A percentile compares a stretch with the other conserved stretches of the same genome.
These are phyloP conservation scores for Alaudala cheleensis DNA, from an alignment of 2,113 vertebrate species.

Conservation along the genomic window DNA sequence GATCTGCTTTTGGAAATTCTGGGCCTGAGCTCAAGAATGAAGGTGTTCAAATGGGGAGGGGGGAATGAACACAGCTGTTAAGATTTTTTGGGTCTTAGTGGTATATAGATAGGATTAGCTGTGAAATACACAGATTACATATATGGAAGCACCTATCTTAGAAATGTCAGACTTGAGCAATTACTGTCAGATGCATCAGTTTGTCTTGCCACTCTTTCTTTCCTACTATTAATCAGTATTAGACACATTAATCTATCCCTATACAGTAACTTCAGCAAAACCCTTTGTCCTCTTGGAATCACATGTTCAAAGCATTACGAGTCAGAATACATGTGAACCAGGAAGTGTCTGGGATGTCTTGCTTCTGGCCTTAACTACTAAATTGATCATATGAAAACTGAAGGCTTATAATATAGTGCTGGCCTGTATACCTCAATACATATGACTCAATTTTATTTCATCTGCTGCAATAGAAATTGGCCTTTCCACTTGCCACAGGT, in stretches of 20 bases:
- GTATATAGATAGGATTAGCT: background rate
- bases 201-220: background rate
- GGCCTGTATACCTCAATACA: background rate
- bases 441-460: background rate
- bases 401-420: background rate
- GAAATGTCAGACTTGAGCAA: background rate
- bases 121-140: background rate
- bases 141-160: background rate
- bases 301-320: background rate
- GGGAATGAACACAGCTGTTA: background rate
- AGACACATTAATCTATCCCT: background rate
- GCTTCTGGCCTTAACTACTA: background rate
- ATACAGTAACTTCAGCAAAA: background rate
- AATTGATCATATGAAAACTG: background rate
- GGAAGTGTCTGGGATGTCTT: background rate
- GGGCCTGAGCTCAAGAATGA: background rate
- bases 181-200: background rate
- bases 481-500: background rate
- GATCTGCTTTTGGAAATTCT: background rate
- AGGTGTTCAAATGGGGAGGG: rapidly evolving
- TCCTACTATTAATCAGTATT: background rate
- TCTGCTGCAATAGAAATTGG: background rate
- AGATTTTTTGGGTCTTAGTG: background rate
- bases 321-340: background rate
- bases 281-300: background rate